These are phyloP conservation scores for Drymonia ruficornis DNA, from an alignment of 2,888 invertebrate species.

Conservation along the genomic window DNA sequence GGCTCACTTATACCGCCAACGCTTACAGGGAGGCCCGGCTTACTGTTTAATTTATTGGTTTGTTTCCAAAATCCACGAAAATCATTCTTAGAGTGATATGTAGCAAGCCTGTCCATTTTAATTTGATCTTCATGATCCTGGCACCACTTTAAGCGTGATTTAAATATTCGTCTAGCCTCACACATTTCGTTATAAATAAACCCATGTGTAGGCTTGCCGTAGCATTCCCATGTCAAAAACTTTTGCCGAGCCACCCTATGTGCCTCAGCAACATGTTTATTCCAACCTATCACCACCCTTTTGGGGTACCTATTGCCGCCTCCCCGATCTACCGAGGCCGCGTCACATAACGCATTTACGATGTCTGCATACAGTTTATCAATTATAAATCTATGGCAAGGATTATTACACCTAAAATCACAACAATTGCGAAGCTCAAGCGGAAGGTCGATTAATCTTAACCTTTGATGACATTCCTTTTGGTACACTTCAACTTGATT, in stretches of 20 bases:
- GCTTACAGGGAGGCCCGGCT: conserved; percentile 5
- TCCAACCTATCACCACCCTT: conserved; percentile 14
- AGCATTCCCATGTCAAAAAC: conserved; percentile 10
- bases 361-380: conserved; percentile 9
- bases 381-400: not conserved
- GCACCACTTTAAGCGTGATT: conserved; percentile 12
- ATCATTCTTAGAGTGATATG: conserved; percentile 9
- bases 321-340: not conserved
- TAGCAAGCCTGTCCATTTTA: conserved; percentile 11
- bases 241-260: conserved; percentile 11
- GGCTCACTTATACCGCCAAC: no score
- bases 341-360: not conserved
- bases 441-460: conserved; percentile 6
- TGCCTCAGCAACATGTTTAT: conserved; percentile 9
- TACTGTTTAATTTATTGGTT: conserved; percentile 11
- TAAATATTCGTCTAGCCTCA: conserved; percentile 12
- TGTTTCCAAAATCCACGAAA: conserved; percentile 19
- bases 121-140: conserved; percentile 13
- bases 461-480: conserved; percentile 5
- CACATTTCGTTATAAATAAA: conserved; percentile 13
- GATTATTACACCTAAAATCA: conserved; percentile 1
- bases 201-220: conserved; percentile 15
- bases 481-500: conserved; percentile 9
- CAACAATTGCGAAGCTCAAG: conserved; percentile 3
- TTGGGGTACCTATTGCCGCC: no score